A percentile compares a stretch with the other conserved stretches of the same genome.
phyloP scores from a whole-genome alignment of 2,113 vertebrate genomes.

The Psittacula cyanocephala region DNA sequence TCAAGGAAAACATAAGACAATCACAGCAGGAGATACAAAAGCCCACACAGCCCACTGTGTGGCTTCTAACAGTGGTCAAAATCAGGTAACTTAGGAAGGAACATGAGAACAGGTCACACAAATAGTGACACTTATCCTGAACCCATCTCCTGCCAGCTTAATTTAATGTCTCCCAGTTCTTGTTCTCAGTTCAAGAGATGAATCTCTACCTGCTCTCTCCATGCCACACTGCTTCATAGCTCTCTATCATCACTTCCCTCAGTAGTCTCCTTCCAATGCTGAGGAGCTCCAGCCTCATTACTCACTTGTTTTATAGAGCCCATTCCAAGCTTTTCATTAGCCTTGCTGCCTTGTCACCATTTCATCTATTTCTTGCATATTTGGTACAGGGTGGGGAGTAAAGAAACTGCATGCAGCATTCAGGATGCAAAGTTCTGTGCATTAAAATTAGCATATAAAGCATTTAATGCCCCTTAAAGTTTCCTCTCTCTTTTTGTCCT shows the following conservation, averaged over 20 bases:
- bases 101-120: accelerated
- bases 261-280: neutral
- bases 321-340: neutral
- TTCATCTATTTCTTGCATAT: neutral
- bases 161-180: neutral
- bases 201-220: neutral
- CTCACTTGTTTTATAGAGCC: neutral
- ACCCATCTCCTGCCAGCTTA: neutral
- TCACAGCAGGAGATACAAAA: neutral
- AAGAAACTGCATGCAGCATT: neutral
- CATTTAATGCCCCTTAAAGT: neutral
- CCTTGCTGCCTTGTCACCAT: neutral
- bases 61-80: neutral
- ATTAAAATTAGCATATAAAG: neutral
- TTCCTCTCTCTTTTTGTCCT: neutral
- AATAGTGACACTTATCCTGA: neutral
- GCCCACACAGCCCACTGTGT: neutral
- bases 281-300: neutral
- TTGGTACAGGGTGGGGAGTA: neutral
- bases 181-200: neutral
- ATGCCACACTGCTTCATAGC: accelerated
- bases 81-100: neutral
- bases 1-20: neutral
- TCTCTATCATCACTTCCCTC: neutral
- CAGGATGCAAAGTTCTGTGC: neutral